These are phyloP conservation scores for Leiothrix lutea DNA, from an alignment of 2,113 vertebrate genomes.

Conservation along the genomic window DNA sequence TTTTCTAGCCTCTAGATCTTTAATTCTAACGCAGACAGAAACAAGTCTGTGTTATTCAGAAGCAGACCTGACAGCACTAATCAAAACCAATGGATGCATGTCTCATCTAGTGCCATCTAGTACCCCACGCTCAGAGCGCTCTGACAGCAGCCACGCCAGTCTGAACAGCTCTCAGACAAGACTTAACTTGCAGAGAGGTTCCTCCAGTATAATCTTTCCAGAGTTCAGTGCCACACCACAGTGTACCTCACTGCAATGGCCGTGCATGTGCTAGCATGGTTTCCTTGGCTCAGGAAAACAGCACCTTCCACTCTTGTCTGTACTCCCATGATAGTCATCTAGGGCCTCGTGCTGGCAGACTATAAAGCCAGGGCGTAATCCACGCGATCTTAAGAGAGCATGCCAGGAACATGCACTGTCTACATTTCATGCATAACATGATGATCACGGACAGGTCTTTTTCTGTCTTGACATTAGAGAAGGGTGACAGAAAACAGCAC, in stretches of 20 bases:
- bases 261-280: fast-evolving
- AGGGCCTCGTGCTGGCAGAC: not conserved
- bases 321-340: fast-evolving
- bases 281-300: not conserved
- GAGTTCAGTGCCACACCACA: not conserved
- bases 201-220: not conserved
- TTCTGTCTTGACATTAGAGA: not conserved
- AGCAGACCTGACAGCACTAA: not conserved
- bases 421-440: not conserved
- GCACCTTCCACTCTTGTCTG: not conserved
- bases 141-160: not conserved
- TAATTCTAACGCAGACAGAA: not conserved
- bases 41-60: not conserved
- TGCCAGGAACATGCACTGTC: not conserved
- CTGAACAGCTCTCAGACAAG: not conserved
- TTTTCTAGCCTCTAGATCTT: not conserved
- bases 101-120: not conserved
- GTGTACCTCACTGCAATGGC: not conserved
- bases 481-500: not conserved
- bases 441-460: not conserved
- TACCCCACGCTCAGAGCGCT: not conserved
- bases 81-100: not conserved
- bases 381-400: not conserved
- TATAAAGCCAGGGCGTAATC: not conserved
- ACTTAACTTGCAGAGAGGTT: not conserved